Base-by-base conservation (phyloP, 2,797 vertebrate genomes). In the Clarias platycephalus region DNA sequence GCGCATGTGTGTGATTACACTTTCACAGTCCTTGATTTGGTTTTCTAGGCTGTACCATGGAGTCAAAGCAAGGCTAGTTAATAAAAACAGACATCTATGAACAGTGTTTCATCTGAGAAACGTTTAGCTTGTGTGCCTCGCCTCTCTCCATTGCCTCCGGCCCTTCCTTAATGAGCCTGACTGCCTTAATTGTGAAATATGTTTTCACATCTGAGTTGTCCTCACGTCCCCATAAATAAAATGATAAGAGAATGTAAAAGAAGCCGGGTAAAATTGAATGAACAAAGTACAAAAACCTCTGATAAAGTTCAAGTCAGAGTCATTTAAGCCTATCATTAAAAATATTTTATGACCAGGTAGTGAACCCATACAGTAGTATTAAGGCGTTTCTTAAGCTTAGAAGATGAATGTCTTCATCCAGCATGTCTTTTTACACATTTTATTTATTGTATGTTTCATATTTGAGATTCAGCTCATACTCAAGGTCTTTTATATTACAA, bases 131-230 rank as follows among this genome's bases (percentile, higher is more conserved):
- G 34, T 76, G 77, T 81, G 82, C 66, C 37, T 86, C 82, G 82
- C 60, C 83, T 82, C 85, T 86, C 82, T 88, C 83, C 57, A 64
- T 81, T 86, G 86, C 82, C 79, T 86, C 83, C 75, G 62, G 79
- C 75, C 82, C 55, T n/a, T 77, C 82, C 70, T 76, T 87, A 88
- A 89, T 87, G 76, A 88, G 66, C 81, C 84, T 84, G 83, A 85
- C 85, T 84, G 22, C 66, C 70, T 81, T 89, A 88, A 89, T 88
- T 89, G 84, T 89, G 87, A 89, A 88, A 89, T 85, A 89, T 89
- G 88, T 87, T 86, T 87, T 80, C 84, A 80, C 58, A 81, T 89
- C 71, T 80, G 57, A 86, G 80, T 84, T 75, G 82, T 87, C 82
- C 87, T 80, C 81, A 78, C 44, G 63, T 63, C 68, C 79, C 68